Base-by-base conservation (phyloP, 2,113 vertebrate species). In the Phalacrocorax brasilianus region DNA sequence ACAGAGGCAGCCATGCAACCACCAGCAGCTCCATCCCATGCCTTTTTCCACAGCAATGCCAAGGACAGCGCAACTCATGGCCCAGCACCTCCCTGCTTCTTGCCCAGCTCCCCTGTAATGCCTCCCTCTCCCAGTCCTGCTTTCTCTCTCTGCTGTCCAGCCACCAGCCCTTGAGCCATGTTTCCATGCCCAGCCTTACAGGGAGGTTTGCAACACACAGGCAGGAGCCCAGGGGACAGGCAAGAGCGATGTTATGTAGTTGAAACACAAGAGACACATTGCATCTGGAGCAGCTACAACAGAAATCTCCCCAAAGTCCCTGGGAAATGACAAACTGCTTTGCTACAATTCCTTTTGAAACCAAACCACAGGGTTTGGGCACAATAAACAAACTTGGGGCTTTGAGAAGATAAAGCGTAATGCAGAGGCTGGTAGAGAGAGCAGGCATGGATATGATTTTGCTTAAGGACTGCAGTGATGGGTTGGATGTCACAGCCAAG, bases 101-200 rank as follows among this genome's bases (percentile, higher is more conserved):
- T 18, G 19, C 53, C 38, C 62, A 47, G 20, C 40, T 53, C 78
- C 45, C n/a, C 32, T 24, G 6, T 45, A 53, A 53, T 3, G 0
- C 45, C 19, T 68, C 23, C 47, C 35, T 52, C 61, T 59, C 70
- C 75, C 23, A 17, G 8, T 24, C 32, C 50, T 1, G 1, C 52
- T 58, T 74, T 82, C 45, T 58, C 14, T 33, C 38, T 9, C 45
- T 0, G 3, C 14, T 14, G 38, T 53, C 27, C 55, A 53, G 65
- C 45, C 5, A 1, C 44, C 32, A 59, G 55, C 45, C 55, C 65
- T 38, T 13, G 17, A 44, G 52, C 45, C 26, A 7, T 2, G 7
- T 55, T 70, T 76, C 55, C 1, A 0, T 0, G 0, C 32, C 26
- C 47, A 66, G 28, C 24, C 30, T 42, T 22, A 40, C 2, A 0